Conservation (phyloP, 1,140 invertebrate genomes). For the Pogonognathellus flavescens region DNA sequence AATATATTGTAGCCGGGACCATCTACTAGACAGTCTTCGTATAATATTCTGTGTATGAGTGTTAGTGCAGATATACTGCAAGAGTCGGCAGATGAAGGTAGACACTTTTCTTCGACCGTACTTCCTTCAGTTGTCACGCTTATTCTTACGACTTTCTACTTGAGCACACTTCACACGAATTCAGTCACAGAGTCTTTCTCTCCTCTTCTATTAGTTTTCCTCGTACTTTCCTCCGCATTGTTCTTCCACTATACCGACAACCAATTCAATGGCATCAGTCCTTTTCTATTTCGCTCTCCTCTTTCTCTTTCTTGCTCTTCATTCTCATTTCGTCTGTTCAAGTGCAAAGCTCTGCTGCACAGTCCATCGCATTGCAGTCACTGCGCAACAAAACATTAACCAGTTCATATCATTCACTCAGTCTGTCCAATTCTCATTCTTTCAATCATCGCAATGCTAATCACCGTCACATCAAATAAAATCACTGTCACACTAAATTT, state of each 20-base stretch:
- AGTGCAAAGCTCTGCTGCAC: not conserved
- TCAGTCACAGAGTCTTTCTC: conserved; percentile 40
- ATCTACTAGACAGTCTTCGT: not conserved
- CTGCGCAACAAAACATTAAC: conserved; percentile 2
- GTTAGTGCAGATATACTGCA: not conserved
- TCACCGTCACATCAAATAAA: not conserved
- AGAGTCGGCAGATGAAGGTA: too few species aligned
- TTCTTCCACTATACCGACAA: conserved; percentile 5
- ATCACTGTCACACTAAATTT: not conserved
- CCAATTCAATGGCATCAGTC: conserved; percentile 17
- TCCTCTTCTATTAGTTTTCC: not conserved
- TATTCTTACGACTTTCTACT: conserved; percentile 41
- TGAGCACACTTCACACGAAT: conserved; percentile 36
- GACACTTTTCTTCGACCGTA: conserved; percentile 3
- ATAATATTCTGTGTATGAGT: not conserved
- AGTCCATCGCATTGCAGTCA: conserved; percentile 39
- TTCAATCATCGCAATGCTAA: not conserved
- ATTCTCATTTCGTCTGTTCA: conserved; percentile 24
- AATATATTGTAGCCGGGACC: not conserved
- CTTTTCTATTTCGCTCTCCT: too few species aligned
- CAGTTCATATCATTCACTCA: not conserved
- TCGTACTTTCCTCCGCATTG: not conserved
- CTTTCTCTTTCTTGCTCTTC: not conserved
- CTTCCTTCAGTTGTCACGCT: conserved; percentile 35
- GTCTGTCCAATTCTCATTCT: not conserved